phyloP scores from a whole-genome alignment of 2,113 vertebrate species.

The Tursiops truncatus region DNA sequence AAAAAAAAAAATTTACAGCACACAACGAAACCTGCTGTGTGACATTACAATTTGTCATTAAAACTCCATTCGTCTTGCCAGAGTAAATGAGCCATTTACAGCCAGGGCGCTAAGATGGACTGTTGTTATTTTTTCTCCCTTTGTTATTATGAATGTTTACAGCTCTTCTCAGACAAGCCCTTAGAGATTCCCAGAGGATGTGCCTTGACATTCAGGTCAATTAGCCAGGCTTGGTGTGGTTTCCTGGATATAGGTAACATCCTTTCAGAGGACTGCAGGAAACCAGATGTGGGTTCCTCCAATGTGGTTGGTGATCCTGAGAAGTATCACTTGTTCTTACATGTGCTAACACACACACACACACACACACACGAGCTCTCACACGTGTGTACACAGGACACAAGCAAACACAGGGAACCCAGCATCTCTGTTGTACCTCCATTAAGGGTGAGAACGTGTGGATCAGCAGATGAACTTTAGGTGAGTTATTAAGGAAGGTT shows the following conservation, averaged over 20 bases:
- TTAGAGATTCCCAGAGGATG: constrained; percentile 54
- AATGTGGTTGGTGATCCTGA: not conserved
- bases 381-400: not conserved
- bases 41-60: constrained; percentile 73
- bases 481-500: not conserved
- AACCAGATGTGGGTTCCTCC: not conserved
- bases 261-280: not conserved
- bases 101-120: constrained; percentile 69
- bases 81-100: constrained; percentile 78
- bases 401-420: not conserved
- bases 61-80: constrained; percentile 75
- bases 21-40: constrained; percentile 68
- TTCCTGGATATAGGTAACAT: not conserved
- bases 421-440: not conserved
- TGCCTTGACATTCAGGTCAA: constrained; percentile 33
- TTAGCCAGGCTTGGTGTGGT: not conserved
- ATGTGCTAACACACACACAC: not conserved
- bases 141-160: constrained; percentile 60
- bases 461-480: not conserved
- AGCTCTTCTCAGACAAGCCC: constrained; percentile 61
- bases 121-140: constrained; percentile 74
- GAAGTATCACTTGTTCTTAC: not conserved
- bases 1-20: constrained; percentile 72
- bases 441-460: not conserved
- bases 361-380: not conserved